A percentile compares a stretch with the other conserved stretches of the same genome.
phyloP scores from a whole-genome alignment of 2,113 vertebrate species.

The Eurystomus gularis region DNA sequence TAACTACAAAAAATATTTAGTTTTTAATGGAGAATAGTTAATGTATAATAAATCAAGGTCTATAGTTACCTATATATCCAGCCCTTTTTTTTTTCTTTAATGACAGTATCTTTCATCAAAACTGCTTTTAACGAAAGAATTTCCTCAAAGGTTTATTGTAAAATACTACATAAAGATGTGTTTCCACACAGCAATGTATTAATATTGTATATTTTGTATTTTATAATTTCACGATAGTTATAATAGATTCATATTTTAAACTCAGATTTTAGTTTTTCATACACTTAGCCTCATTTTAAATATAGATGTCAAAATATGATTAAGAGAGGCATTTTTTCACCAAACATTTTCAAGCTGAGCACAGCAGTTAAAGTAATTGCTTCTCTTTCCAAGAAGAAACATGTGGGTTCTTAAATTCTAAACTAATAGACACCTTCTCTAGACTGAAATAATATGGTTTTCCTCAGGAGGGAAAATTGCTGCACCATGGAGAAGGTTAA shows the following conservation, averaged over 20 bases:
- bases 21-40: background rate
- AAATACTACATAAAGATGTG: background rate
- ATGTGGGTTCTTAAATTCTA: slow-evolving; percentile 61
- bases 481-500: slow-evolving; percentile 56
- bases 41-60: background rate
- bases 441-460: slow-evolving; percentile 56
- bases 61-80: background rate
- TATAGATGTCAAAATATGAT: slow-evolving; percentile 61
- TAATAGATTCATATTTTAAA: background rate
- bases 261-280: slow-evolving; percentile 11
- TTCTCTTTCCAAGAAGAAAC: slow-evolving; percentile 52
- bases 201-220: background rate
- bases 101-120: background rate
- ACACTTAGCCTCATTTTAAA: slow-evolving; percentile 26
- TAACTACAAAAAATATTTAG: background rate
- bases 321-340: slow-evolving; percentile 36
- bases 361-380: slow-evolving; percentile 61
- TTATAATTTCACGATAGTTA: background rate
- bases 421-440: slow-evolving; percentile 64
- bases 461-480: slow-evolving; percentile 57
- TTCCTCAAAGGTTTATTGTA: background rate
- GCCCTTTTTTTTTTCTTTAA: background rate
- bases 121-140: background rate
- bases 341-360: slow-evolving; percentile 56
- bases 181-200: background rate